phyloP scores from a whole-genome alignment of 1,140 invertebrate genomes.

The Zaprionus tsacasi region DNA sequence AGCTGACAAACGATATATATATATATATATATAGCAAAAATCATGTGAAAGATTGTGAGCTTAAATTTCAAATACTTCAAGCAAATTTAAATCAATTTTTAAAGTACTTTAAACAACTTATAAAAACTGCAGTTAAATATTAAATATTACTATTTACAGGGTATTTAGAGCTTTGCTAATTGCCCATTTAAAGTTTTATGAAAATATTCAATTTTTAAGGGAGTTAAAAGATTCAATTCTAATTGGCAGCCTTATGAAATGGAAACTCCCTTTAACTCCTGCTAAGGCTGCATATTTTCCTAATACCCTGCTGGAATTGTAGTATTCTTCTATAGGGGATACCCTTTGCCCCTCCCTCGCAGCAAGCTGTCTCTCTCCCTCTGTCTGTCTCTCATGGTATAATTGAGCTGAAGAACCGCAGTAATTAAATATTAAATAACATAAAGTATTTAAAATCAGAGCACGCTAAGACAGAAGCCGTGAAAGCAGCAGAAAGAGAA shows the following conservation, averaged over 20 bases:
- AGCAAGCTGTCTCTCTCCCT: not conserved
- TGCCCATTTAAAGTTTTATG: not conserved
- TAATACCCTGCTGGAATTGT: not conserved
- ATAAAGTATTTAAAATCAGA: constrained; percentile 65
- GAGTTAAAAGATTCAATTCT: not conserved
- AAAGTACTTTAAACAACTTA: not conserved
- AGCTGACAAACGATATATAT: not conserved
- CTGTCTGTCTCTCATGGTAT: not conserved
- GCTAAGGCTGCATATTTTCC: not conserved
- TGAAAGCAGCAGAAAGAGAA: too few relatives aligned
- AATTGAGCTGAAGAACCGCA: constrained; percentile 9
- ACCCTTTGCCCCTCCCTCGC: not conserved
- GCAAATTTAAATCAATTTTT: not conserved
- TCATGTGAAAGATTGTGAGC: not conserved
- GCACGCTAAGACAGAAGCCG: constrained; percentile 47
- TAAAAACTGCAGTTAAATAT: too few relatives aligned
- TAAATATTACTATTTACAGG: not conserved
- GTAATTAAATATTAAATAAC: constrained; percentile 79
- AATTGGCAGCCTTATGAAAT: not conserved
- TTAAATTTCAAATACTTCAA: not conserved
- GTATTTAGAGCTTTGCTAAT: not conserved
- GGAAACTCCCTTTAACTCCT: not conserved
- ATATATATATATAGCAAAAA: not conserved
- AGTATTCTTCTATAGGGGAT: not conserved
- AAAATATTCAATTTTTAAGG: not conserved